Evolutionary conservation across 64 coral and sea anemone genomes (phyloP).

Genomic region (Stylophora pistillata): DNA sequence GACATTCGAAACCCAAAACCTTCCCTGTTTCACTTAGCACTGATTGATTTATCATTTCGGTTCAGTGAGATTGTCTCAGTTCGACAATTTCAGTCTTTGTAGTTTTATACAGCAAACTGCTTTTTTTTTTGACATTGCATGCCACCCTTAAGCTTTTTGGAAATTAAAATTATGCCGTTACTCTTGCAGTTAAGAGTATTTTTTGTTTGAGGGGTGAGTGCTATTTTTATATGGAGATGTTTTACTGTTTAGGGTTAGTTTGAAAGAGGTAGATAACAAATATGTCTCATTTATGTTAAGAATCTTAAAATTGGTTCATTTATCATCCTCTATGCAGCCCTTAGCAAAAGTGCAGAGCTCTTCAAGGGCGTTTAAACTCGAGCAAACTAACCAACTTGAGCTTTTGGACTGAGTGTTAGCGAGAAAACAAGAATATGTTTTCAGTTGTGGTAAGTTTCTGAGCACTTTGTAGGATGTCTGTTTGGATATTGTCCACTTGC

Average conservation of each 20-base stretch:
- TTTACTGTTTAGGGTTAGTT: neutral
- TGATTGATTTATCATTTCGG: neutral
- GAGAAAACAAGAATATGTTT: neutral
- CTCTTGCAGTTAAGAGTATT: neutral
- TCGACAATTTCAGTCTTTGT: too few relatives aligned
- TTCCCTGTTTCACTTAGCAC: neutral
- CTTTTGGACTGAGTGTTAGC: too few relatives aligned
- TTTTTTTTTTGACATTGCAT: too few relatives aligned
- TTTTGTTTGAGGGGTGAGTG: neutral
- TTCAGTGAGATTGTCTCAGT: neutral
- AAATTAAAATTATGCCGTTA: too few relatives aligned
- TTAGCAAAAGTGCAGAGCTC: too few relatives aligned
- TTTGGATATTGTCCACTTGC: constrained; percentile 7
- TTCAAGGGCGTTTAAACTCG: too few relatives aligned
- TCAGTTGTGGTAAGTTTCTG: neutral
- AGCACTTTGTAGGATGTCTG: neutral
- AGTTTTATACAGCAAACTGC: too few relatives aligned
- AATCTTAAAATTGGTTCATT: too few relatives aligned
- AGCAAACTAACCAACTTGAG: too few relatives aligned
- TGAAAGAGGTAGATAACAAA: neutral
- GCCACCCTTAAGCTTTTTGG: too few relatives aligned
- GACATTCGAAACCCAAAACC: neutral
- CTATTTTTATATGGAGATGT: neutral
- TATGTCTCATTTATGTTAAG: too few relatives aligned
- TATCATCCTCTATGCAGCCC: too few relatives aligned